These are phyloP conservation scores for Drosophila quadrilineata DNA, from an alignment of 1,140 invertebrate species.

Conservation along the genomic window DNA sequence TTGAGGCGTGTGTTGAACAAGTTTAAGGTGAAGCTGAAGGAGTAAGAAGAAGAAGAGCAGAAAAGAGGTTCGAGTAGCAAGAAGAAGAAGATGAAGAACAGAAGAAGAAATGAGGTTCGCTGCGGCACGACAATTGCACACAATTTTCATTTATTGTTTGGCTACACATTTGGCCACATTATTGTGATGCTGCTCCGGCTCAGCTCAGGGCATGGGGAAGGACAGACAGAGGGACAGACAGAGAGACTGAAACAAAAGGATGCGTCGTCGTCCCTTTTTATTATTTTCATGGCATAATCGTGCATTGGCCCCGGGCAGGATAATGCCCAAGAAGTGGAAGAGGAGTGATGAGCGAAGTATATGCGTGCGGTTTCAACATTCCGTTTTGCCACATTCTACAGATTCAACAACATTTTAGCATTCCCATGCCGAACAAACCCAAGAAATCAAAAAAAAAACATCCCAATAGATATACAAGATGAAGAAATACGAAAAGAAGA, in stretches of 20 bases:
- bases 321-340: not conserved
- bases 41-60: not conserved
- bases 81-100: conserved; percentile 4
- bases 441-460: conserved; percentile 2
- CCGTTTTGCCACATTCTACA: conserved; percentile 35
- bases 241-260: conserved; percentile 28
- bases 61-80: conserved; percentile 2
- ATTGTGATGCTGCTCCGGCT: conserved; percentile 37
- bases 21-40: not conserved
- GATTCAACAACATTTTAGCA: conserved; percentile 32
- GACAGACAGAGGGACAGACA: not conserved
- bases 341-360: not conserved
- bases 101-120: conserved; percentile 6
- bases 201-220: not conserved
- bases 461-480: too few relatives aligned
- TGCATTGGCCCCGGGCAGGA: conserved; percentile 33
- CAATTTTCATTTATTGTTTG: conserved; percentile 80
- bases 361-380: conserved; percentile 15
- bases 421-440: not conserved
- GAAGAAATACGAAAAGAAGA: too few relatives aligned
- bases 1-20: not conserved
- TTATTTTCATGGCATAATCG: conserved; percentile 46
- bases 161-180: conserved; percentile 78
- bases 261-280: not conserved
- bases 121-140: conserved; percentile 74